A percentile compares a stretch with the other conserved stretches of the same genome.
Conservation (phyloP, 2,888 invertebrate genomes). For the Gisinianus flammeolus region DNA sequence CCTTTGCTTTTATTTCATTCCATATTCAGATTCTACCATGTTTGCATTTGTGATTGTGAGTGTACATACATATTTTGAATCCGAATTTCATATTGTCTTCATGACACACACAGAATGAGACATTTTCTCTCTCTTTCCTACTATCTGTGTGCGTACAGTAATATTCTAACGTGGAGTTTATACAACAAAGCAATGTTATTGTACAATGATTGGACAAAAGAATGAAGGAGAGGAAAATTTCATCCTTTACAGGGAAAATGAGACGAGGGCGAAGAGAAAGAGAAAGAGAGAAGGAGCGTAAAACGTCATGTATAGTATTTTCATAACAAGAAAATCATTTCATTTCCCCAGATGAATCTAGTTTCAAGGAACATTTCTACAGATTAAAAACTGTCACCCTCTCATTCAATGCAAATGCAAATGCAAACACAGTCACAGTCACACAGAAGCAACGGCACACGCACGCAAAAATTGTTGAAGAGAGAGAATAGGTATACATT, state of each 20-base stretch:
- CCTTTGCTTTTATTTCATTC: no score
- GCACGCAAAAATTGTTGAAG: not conserved
- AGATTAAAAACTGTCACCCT: constrained; percentile 45
- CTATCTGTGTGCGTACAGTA: not conserved
- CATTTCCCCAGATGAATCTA: constrained; percentile 38
- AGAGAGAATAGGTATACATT: not conserved
- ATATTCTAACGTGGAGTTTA: not conserved
- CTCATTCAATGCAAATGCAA: not conserved
- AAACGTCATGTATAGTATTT: constrained; percentile 31
- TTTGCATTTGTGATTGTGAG: no score
- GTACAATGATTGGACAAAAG: constrained; percentile 1
- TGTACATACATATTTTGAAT: no score
- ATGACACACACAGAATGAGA: not conserved
- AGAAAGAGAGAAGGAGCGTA: not conserved
- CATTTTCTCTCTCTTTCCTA: no score
- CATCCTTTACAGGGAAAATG: constrained; percentile 33
- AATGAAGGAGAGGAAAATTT: constrained; percentile 22
- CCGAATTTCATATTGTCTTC: not conserved
- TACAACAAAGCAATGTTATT: not conserved
- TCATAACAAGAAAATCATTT: constrained; percentile 31
- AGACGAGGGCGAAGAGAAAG: constrained; percentile 6
- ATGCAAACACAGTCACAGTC: not conserved
- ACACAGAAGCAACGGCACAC: not conserved
- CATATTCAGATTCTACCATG: no score
- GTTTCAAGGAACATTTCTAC: constrained; percentile 39